These are phyloP conservation scores for Tetramorium simillimum DNA, from an alignment of 1,140 invertebrate genomes.

Conservation along the genomic window DNA sequence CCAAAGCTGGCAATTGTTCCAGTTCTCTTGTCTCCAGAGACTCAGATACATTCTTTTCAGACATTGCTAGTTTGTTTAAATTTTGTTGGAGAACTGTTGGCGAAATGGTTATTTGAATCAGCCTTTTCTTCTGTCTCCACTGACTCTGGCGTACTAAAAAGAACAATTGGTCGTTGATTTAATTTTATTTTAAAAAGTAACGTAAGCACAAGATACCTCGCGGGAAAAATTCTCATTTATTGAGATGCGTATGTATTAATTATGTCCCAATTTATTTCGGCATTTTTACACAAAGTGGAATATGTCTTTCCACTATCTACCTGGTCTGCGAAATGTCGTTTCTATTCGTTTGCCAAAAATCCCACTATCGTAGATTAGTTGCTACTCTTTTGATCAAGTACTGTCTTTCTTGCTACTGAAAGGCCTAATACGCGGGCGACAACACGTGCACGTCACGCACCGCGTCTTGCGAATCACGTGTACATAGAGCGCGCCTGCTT, in stretches of 20 bases:
- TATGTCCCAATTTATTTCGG: not conserved
- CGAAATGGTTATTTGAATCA: not conserved
- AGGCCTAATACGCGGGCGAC: too few species aligned
- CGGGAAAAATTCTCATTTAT: not conserved
- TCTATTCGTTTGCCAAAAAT: conserved; percentile 56
- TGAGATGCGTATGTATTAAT: not conserved
- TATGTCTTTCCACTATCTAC: conserved; percentile 25
- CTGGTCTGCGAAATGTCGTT: conserved; percentile 10
- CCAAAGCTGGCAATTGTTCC: conserved; percentile 71
- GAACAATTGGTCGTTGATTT: not conserved
- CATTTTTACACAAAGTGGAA: not conserved
- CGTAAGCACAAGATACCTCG: not conserved
- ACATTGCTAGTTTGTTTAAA: conserved; percentile 70
- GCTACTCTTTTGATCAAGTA: conserved; percentile 8
- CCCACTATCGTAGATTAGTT: conserved; percentile 57
- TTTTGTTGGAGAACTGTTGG: conserved; percentile 38
- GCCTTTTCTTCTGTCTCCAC: not conserved
- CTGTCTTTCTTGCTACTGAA: conserved; percentile 23
- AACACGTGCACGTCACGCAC: too few species aligned
- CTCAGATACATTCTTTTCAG: conserved; percentile 17
- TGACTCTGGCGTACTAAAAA: conserved; percentile 55
- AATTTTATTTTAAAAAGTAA: not conserved
- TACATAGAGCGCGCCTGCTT: too few species aligned
- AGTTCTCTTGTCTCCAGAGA: conserved; percentile 61
- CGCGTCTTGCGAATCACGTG: too few species aligned